Evolutionary conservation across 2,888 invertebrate species (phyloP), one percentile per base, ranked within the genome.

Genomic region (Callimorpha dominula): DNA sequence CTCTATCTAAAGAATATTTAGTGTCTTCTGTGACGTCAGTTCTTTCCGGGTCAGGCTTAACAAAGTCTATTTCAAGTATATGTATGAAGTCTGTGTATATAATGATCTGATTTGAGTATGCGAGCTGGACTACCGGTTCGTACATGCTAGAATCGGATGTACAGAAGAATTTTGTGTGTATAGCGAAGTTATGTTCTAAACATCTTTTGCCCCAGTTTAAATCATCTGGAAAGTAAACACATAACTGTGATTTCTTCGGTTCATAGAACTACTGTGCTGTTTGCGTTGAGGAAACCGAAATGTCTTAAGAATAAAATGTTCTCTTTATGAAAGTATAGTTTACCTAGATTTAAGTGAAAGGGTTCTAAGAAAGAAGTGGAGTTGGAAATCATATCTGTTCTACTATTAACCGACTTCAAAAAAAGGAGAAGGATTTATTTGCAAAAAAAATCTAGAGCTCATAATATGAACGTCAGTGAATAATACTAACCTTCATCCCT

Each of bases 81-180:
- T 98, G 98, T 82, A 98, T 97, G 92, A 97, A 98, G 87, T 98
- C 98, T 3, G 98, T 98, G 90, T 98, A 98, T 70, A 98, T 97
- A 66, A 98, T 97, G 74, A 98, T 97, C 83, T 97, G 97, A 84
- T 97, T 97, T 69, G 97, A 97, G 86, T 97, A 97, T 12, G 97
- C 97, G 66, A 97, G 93, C 87, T 97, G 97, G 6, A 97, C 96
- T 12, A 96, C 96, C 0, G 97, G 97, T 83, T 97, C 97, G 86
- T 98, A 98, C 90, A 96, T 96, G 46, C 98, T 98, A 85, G 97
- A 98, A 68, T 98, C 98, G 65, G 98, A 97, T n/a, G 98, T 98
- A 84, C 98, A 97, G 88, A 98, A 98, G 91, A 99, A 98, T 89
- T 98, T 98, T 82, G 98, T 98, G 92, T 99, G 99, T 80, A 99